Conservation (phyloP, 2,113 vertebrate species). For the Eulemur macaco region DNA sequence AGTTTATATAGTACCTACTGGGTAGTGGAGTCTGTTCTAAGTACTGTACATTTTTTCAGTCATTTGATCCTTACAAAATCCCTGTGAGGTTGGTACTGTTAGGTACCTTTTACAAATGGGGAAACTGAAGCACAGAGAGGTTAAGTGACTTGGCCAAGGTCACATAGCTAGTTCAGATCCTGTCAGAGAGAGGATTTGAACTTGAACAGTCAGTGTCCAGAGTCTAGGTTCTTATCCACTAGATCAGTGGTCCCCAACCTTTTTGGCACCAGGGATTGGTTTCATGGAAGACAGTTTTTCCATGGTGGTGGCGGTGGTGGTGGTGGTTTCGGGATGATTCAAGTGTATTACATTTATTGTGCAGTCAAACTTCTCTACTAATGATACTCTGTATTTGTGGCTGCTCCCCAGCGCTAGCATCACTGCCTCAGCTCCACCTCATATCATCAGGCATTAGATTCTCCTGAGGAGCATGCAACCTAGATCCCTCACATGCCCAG, state of each 20-base stretch:
- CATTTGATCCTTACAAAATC: rapidly evolving
- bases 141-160: neutral
- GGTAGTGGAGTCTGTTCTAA: neutral
- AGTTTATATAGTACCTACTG: rapidly evolving
- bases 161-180: neutral
- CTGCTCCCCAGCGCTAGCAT: too few relatives aligned
- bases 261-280: too few relatives aligned
- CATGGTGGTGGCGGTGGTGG: too few relatives aligned
- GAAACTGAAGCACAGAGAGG: neutral
- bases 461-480: too few relatives aligned
- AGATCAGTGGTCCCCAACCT: rapidly evolving
- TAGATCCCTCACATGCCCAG: too few relatives aligned
- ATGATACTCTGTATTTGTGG: too few relatives aligned
- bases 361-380: too few relatives aligned
- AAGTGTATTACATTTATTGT: too few relatives aligned
- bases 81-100: rapidly evolving
- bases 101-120: neutral
- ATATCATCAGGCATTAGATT: too few relatives aligned
- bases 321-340: too few relatives aligned
- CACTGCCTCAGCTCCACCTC: too few relatives aligned
- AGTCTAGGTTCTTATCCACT: neutral
- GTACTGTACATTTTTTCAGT: neutral
- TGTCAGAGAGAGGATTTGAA: neutral
- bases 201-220: neutral
- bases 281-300: too few relatives aligned